Evolutionary conservation across 2,797 vertebrate genomes (phyloP), one percentile per base, ranked within the genome.

Genomic region (Bufotes viridis): DNA sequence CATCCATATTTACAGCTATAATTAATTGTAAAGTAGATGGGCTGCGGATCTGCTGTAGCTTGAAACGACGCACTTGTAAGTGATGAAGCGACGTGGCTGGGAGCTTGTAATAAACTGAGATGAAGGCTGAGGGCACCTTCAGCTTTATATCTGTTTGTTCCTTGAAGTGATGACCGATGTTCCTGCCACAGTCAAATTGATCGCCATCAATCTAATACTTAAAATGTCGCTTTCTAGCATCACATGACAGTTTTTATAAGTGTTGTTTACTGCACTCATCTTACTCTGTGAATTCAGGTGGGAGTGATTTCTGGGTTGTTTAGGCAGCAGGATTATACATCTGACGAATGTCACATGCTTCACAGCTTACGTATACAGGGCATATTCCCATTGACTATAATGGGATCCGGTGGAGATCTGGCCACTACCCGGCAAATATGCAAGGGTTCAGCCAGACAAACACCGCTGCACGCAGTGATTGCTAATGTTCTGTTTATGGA

Each of bases 51-150:
- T 51, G 55, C 29, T 67, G 58, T 74, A 81, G 12, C 10, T n/a
- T 57, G 15, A 18, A 69, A 51, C 20, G 12, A 29, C 42, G 14
- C 42, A 53, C n/a, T 81, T 53, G 67, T 81, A 80, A 79, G 74
- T 87, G 57, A 34, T 29, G 76, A 57, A 53, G 11, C 5, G 14
- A 14, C 49, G 42, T 79, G 65, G 55, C 78, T 58, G 7, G 26
- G 17, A 82, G 70, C 69, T 0, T 76, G 58, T 65, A 76, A 34
- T 76, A n/a, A 76, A 65, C 53, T 82, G n/a, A 82, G 69, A 82
- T 87, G 42, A 87, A 81, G 49, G 57, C 55, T 82, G 82, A 87
- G 79, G 79, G 69, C 79, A 82, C 86, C 86, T 87, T 87, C 17
- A 7, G 18, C 65, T 72, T 87, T 74, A 49, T 86, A 70, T 87